These are phyloP conservation scores for Lucilia sericata DNA, from an alignment of 1,140 invertebrate genomes.

Conservation along the genomic window DNA sequence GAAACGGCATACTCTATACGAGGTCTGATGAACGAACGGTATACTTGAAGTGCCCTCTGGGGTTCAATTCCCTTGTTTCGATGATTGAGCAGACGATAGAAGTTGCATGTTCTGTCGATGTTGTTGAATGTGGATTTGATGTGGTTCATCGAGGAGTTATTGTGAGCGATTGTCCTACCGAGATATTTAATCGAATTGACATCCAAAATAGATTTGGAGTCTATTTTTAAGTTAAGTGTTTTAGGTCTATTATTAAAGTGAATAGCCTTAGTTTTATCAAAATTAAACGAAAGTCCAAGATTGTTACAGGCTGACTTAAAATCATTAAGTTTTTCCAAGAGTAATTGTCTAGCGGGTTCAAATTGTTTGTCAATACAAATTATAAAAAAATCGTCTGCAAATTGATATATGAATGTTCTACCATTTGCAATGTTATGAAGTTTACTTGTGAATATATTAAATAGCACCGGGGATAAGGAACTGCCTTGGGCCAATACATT, in stretches of 20 bases:
- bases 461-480: background rate
- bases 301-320: background rate
- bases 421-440: background rate
- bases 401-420: background rate
- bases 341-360: background rate
- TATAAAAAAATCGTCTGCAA: constrained; percentile 21
- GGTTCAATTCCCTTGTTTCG: too few species aligned
- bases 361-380: background rate
- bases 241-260: background rate
- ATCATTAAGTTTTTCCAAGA: background rate
- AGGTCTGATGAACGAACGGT: too few species aligned
- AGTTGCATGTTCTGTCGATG: too few species aligned
- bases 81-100: too few species aligned
- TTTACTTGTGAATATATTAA: background rate
- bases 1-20: too few species aligned
- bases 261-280: background rate
- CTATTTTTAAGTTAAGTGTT: background rate
- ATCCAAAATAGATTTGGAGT: background rate
- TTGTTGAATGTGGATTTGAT: too few species aligned
- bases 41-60: too few species aligned
- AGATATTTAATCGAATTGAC: background rate
- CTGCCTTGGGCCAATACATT: background rate
- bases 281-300: background rate
- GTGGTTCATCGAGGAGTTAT: too few species aligned
- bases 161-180: too few species aligned